phyloP scores from a whole-genome alignment of 2,797 vertebrate genomes.

The Philypnodon macrostomus region DNA sequence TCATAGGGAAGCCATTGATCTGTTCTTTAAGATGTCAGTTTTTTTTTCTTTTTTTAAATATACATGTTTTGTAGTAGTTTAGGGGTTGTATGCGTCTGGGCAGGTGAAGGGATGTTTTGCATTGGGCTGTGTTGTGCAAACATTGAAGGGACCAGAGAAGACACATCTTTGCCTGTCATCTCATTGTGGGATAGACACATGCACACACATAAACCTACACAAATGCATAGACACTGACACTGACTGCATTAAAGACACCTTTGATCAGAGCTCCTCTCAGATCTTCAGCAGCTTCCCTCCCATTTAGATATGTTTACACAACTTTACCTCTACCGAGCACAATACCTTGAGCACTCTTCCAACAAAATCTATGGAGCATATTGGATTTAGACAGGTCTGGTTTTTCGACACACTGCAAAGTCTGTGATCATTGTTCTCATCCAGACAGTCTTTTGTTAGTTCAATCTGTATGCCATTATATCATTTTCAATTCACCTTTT shows the following conservation, averaged over 20 bases:
- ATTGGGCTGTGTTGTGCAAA: constrained; percentile 64
- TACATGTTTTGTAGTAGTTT: too few species aligned
- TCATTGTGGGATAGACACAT: constrained; percentile 35
- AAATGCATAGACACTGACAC: constrained; percentile 47
- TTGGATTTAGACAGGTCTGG: constrained; percentile 20
- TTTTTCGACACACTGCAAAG: constrained; percentile 10
- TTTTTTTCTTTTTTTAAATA: constrained; percentile 18
- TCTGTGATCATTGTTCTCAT: constrained; percentile 13
- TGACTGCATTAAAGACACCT: constrained; percentile 60
- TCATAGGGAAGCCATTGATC: constrained; percentile 14
- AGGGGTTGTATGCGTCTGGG: too few species aligned
- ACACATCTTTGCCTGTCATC: constrained; percentile 64
- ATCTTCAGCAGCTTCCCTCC: constrained; percentile 64
- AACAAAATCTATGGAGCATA: constrained; percentile 17
- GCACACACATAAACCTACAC: constrained; percentile 8
- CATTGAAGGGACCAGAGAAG: constrained; percentile 56
- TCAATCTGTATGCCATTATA: background rate
- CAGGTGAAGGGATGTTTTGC: constrained; percentile 27
- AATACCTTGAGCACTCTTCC: constrained; percentile 39
- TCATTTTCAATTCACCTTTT: background rate
- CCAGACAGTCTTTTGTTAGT: background rate
- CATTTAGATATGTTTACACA: constrained; percentile 70
- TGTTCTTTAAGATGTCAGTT: constrained; percentile 21
- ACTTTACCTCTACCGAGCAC: constrained; percentile 46
- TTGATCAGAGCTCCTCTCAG: constrained; percentile 72